These are phyloP conservation scores for Drosophila atripex DNA, from an alignment of 2,888 invertebrate genomes.

Conservation along the genomic window DNA sequence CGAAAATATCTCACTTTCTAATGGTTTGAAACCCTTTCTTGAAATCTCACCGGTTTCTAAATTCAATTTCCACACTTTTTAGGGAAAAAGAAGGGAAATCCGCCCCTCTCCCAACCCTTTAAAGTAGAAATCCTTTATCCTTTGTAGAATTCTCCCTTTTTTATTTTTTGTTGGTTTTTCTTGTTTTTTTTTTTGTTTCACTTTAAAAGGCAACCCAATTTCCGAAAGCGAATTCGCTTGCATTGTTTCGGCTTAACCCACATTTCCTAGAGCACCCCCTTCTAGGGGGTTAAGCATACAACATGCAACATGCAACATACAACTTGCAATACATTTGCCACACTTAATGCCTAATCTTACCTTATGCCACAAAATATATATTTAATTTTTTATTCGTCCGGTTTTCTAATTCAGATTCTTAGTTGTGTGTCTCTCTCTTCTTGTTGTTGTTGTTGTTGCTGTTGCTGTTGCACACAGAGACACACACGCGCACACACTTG, in stretches of 20 bases:
- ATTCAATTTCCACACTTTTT: neutral
- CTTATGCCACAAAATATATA: slow-evolving; percentile 56
- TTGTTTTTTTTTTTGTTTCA: neutral
- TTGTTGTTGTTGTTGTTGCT: slow-evolving; percentile 1
- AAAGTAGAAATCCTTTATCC: neutral
- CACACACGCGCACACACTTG: slow-evolving; percentile 29
- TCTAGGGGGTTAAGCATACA: neutral
- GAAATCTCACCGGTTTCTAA: neutral
- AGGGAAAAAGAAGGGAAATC: neutral
- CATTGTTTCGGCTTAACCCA: slow-evolving; percentile 33
- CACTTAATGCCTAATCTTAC: slow-evolving; percentile 59
- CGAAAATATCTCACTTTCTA: too few species aligned
- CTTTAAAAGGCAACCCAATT: slow-evolving; percentile 6
- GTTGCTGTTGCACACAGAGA: slow-evolving; percentile 10
- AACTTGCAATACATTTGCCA: neutral
- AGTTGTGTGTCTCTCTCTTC: neutral
- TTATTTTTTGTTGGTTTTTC: neutral
- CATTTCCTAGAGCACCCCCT: slow-evolving; percentile 5
- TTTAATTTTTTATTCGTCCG: slow-evolving; percentile 19
- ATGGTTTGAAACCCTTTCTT: too few species aligned
- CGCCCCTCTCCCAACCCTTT: neutral
- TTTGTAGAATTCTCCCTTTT: neutral
- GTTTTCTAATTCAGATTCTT: neutral
- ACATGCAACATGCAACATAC: neutral
- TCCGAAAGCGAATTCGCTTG: neutral